A percentile compares a stretch with the other conserved stretches of the same genome.
These are phyloP conservation scores for Drosophila kanapiae DNA, from an alignment of 1,140 invertebrate species.

Conservation along the genomic window DNA sequence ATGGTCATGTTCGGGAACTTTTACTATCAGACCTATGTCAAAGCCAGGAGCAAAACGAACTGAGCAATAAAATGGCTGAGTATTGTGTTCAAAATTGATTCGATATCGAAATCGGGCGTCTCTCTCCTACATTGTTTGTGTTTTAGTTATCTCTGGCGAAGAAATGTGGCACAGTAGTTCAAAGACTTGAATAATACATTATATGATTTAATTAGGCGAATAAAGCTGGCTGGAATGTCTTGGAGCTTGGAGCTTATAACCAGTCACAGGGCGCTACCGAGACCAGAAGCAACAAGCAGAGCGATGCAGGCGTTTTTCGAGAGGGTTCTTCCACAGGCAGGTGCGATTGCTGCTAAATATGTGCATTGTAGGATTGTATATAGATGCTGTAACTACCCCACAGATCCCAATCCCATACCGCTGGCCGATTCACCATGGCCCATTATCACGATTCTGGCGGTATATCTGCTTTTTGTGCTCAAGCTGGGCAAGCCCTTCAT, in stretches of 20 bases:
- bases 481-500: constrained; percentile 61
- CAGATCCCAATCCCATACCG: constrained; percentile 54
- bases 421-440: constrained; percentile 57
- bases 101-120: neutral
- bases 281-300: constrained; percentile 5
- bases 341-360: constrained; percentile 7
- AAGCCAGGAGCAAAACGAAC: constrained; percentile 12
- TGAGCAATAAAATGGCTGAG: constrained; percentile 18
- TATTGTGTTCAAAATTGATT: constrained; percentile 1
- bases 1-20: constrained; percentile 93
- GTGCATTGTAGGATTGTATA: too few relatives aligned
- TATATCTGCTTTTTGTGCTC: constrained; percentile 62
- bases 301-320: constrained; percentile 41
- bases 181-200: constrained; percentile 44
- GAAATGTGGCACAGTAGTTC: constrained; percentile 34
- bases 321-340: constrained; percentile 47
- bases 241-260: neutral
- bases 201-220: constrained; percentile 12
- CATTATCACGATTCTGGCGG: constrained; percentile 23
- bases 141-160: neutral
- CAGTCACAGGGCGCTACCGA: constrained; percentile 25
- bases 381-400: neutral
- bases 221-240: constrained; percentile 7
- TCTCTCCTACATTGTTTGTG: neutral
- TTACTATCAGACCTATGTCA: constrained; percentile 86